Evolutionary conservation across 2,888 invertebrate species (phyloP).

Genomic region (Drosophila eohydei): DNA sequence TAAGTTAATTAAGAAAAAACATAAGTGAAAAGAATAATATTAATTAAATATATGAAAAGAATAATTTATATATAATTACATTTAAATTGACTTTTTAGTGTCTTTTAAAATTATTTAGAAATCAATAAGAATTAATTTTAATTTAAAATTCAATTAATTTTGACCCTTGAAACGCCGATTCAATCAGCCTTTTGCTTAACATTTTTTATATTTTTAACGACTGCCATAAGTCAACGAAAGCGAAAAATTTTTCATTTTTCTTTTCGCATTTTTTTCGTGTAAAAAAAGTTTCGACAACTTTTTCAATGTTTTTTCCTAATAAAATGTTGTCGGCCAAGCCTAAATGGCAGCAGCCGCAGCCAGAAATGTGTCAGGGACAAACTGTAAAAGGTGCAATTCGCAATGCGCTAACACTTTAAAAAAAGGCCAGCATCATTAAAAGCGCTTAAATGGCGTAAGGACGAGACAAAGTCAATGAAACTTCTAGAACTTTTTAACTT

Average conservation of each 20-base stretch:
- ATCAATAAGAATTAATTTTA: neutral
- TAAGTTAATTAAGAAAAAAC: no score
- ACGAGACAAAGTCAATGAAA: constrained; percentile 46
- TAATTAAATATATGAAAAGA: neutral
- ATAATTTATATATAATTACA: neutral
- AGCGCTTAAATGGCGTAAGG: constrained; percentile 39
- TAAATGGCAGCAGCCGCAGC: constrained; percentile 19
- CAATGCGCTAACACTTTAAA: constrained; percentile 2
- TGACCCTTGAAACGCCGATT: constrained; percentile 2
- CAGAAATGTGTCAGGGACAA: constrained; percentile 25
- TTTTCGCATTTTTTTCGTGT: neutral
- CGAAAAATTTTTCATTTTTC: constrained; percentile 3
- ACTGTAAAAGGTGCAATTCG: constrained; percentile 32
- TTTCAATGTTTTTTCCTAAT: constrained; percentile 9
- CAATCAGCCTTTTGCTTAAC: neutral
- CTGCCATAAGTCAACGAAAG: constrained; percentile 3
- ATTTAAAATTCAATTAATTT: neutral
- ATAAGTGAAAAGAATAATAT: no score
- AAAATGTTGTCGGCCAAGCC: constrained; percentile 26
- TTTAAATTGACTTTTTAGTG: neutral
- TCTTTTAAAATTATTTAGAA: neutral
- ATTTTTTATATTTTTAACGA: neutral
- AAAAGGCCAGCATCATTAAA: constrained; percentile 38
- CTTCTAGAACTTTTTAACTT: constrained; percentile 41
- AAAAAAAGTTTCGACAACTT: constrained; percentile 6